Evolutionary conservation across 2,113 vertebrate species (phyloP).

Genomic region (Oenanthe oenanthe): DNA sequence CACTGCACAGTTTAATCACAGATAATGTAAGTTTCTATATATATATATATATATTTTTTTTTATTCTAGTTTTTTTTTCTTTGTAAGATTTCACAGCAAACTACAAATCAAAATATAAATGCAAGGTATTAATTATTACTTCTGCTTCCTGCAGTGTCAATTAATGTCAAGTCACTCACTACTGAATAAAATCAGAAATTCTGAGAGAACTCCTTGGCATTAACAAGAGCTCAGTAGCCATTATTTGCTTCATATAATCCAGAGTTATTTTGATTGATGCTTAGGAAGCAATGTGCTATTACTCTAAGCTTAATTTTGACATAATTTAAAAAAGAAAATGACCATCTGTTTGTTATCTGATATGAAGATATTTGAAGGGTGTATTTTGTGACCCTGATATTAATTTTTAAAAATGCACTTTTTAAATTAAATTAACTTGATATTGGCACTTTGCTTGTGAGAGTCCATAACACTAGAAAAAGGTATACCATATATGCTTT

Average conservation of each 20-base stretch:
- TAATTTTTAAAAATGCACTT: not conserved
- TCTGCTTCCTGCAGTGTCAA: not conserved
- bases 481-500: not conserved
- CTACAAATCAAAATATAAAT: slow-evolving; percentile 1
- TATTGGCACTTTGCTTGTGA: not conserved
- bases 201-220: not conserved
- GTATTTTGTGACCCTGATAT: not conserved
- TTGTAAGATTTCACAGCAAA: not conserved
- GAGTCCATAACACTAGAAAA: not conserved
- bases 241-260: not conserved
- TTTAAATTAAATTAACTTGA: not conserved
- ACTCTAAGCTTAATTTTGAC: not conserved
- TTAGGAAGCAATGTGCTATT: not conserved
- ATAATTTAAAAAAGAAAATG: not conserved
- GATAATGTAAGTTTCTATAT: not conserved
- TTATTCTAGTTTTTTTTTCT: not conserved
- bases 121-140: not conserved
- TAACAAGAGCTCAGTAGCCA: not conserved
- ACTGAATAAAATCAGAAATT: not conserved
- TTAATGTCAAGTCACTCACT: not conserved
- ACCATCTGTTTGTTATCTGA: not conserved
- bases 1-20: not conserved
- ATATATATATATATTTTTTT: not conserved
- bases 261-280: not conserved
- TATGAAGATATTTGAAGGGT: not conserved